These are phyloP conservation scores for Laspeyria flexula DNA, from an alignment of 2,888 invertebrate species.

Conservation along the genomic window DNA sequence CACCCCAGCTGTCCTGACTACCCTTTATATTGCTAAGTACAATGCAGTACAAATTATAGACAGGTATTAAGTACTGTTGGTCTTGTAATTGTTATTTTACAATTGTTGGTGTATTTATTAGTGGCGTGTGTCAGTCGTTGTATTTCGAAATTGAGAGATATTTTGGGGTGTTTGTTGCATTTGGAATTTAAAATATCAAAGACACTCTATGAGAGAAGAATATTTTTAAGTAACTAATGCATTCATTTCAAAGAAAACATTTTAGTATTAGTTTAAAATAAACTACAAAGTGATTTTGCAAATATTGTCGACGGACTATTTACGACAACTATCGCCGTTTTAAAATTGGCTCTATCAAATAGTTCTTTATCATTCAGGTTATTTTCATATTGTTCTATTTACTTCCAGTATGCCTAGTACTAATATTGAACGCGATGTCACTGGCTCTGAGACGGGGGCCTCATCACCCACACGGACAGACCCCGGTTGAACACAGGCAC, in stretches of 20 bases:
- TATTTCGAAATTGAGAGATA: not conserved
- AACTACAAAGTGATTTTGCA: no score
- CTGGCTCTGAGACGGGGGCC: conserved; percentile 69
- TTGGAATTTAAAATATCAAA: no score
- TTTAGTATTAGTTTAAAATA: no score
- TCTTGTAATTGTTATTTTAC: conserved; percentile 48
- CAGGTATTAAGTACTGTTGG: conserved; percentile 68
- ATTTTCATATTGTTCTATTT: no score
- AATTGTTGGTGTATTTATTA: conserved; percentile 57
- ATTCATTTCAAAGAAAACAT: no score
- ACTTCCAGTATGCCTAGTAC: conserved; percentile 63
- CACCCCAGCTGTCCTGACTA: conserved; percentile 64
- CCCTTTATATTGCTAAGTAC: conserved; percentile 64
- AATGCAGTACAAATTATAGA: conserved; percentile 69
- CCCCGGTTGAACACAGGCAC: conserved; percentile 66
- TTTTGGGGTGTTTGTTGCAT: not conserved
- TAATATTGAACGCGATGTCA: conserved; percentile 56
- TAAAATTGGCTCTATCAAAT: no score
- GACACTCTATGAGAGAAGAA: no score
- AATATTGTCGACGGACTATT: no score
- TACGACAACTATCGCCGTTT: no score
- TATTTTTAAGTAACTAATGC: no score
- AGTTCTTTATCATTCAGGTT: no score
- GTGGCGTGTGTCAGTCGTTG: conserved; percentile 51
- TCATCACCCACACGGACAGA: conserved; percentile 76